Conservation (phyloP, 1,140 invertebrate genomes). For the Schlechtendalia chinensis region DNA sequence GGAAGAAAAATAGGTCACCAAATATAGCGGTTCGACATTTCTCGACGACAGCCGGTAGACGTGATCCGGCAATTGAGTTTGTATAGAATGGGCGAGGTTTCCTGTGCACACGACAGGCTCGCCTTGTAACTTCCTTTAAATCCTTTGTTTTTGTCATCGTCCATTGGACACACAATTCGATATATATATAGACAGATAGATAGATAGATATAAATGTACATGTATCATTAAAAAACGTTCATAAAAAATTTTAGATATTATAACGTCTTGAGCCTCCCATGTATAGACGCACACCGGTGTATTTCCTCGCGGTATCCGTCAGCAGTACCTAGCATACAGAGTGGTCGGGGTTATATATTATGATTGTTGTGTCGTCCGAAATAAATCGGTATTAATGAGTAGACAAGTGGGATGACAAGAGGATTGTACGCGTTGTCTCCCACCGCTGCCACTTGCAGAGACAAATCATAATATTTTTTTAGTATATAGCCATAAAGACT, state of each 20-base stretch:
- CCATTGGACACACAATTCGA: conserved; percentile 23
- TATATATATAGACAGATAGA: not conserved
- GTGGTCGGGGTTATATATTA: not conserved
- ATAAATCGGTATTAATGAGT: conserved; percentile 31
- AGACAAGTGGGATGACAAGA: conserved; percentile 17
- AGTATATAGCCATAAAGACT: not conserved
- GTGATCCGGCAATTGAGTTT: conserved; percentile 46
- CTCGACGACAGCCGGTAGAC: conserved; percentile 42
- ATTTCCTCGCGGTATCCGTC: too few species aligned
- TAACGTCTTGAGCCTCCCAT: conserved; percentile 15
- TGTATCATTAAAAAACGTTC: conserved; percentile 3
- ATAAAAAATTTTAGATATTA: conserved; percentile 34
- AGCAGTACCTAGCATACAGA: not conserved
- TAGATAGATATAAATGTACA: too few species aligned
- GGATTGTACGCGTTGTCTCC: not conserved
- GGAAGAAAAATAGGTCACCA: conserved; percentile 18
- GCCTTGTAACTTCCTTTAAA: conserved; percentile 40
- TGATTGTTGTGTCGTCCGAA: not conserved
- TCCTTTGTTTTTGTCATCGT: conserved; percentile 49
- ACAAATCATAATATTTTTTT: conserved; percentile 16
- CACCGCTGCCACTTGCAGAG: too few species aligned
- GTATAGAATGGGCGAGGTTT: conserved; percentile 48
- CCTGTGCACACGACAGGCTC: conserved; percentile 41
- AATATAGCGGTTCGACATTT: conserved; percentile 18
- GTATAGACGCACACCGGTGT: not conserved